Evolutionary conservation across 2,113 vertebrate genomes (phyloP).

Genomic region (Takifugu flavidus): DNA sequence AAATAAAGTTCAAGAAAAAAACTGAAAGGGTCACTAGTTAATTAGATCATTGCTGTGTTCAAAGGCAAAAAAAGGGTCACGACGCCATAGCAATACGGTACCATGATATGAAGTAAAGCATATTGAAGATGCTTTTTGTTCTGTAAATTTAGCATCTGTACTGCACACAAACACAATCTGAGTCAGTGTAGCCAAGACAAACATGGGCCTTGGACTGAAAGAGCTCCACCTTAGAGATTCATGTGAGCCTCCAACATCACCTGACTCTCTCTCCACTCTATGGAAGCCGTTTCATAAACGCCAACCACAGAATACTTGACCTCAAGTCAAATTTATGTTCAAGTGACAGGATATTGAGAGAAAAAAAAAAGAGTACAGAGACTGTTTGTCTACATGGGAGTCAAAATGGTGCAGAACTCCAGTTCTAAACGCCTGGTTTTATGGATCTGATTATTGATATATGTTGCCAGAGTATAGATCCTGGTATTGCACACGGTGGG

Average conservation of each 20-base stretch:
- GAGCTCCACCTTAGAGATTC: slow-evolving; percentile 67
- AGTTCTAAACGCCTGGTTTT: too few species aligned
- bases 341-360: slow-evolving; percentile 20
- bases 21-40: neutral
- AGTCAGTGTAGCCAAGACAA: slow-evolving; percentile 54
- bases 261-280: slow-evolving; percentile 59
- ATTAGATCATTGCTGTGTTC: neutral
- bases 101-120: slow-evolving; percentile 28
- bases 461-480: too few species aligned
- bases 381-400: slow-evolving; percentile 41
- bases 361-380: slow-evolving; percentile 7
- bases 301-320: slow-evolving; percentile 34
- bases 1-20: too few species aligned
- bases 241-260: slow-evolving; percentile 67
- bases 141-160: slow-evolving; percentile 11
- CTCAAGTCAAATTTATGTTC: slow-evolving; percentile 45
- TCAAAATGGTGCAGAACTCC: slow-evolving; percentile 26
- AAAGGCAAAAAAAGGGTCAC: slow-evolving; percentile 10
- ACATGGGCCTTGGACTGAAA: slow-evolving; percentile 52
- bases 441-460: too few species aligned
- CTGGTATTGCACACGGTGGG: too few species aligned
- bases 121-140: slow-evolving; percentile 27
- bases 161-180: slow-evolving; percentile 34
- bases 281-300: slow-evolving; percentile 35
- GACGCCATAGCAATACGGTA: slow-evolving; percentile 5